phyloP scores from a whole-genome alignment of 2,888 invertebrate species.

The Tetheella fluctuosa region DNA sequence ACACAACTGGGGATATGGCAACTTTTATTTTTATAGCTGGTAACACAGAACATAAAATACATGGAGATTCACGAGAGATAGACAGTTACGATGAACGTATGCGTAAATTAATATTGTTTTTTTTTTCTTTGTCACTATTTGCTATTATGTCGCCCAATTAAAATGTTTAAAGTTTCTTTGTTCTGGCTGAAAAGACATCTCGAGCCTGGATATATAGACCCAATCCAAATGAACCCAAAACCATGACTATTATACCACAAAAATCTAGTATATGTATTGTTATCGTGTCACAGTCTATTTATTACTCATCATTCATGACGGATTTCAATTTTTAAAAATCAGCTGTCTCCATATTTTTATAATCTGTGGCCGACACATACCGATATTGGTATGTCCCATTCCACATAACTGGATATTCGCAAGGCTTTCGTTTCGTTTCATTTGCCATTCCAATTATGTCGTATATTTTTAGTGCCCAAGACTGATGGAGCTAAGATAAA shows the following conservation, averaged over 20 bases:
- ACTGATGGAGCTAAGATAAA: background rate
- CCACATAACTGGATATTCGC: conserved; percentile 8
- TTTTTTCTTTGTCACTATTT: too few species aligned
- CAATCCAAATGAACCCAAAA: too few species aligned
- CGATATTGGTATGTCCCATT: conserved; percentile 9
- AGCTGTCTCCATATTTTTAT: background rate
- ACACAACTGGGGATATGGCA: conserved; percentile 8
- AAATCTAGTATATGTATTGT: too few species aligned
- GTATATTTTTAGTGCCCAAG: background rate
- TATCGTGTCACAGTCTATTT: background rate
- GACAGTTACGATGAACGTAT: too few species aligned
- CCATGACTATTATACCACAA: too few species aligned
- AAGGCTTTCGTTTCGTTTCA: background rate
- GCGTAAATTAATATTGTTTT: too few species aligned
- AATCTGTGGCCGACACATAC: background rate
- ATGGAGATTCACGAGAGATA: too few species aligned
- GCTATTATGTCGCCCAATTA: too few species aligned
- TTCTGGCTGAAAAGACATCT: too few species aligned
- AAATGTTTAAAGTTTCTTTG: too few species aligned
- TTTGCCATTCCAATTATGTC: background rate
- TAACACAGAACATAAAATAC: background rate
- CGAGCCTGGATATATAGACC: too few species aligned
- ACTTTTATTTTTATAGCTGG: conserved; percentile 11
- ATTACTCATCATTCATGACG: too few species aligned
- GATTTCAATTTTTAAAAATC: background rate